phyloP scores from a whole-genome alignment of 2,113 vertebrate genomes.

The Bubalus kerabau region DNA sequence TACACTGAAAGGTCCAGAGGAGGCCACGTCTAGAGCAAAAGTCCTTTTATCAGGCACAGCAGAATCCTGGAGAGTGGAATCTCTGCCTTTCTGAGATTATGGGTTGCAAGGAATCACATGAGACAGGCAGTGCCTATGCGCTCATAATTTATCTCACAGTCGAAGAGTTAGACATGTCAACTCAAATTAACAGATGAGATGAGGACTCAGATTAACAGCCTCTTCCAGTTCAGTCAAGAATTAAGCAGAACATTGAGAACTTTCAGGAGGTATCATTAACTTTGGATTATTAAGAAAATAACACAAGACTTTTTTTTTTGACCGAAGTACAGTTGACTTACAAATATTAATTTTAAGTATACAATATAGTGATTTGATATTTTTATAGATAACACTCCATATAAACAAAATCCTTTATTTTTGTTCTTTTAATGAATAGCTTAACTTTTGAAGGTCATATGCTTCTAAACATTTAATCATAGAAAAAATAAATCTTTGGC shows the following conservation, averaged over 20 bases:
- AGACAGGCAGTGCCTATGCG: background rate
- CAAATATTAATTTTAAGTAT: background rate
- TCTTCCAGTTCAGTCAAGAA: background rate
- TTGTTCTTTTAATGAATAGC: background rate
- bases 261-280: background rate
- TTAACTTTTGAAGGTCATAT: background rate
- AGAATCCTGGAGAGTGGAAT: background rate
- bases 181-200: background rate
- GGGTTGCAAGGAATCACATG: background rate
- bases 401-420: background rate
- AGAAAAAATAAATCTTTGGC: background rate
- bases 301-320: background rate
- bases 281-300: background rate
- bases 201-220: background rate
- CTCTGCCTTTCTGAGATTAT: background rate
- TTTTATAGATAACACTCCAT: background rate
- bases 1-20: background rate
- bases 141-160: background rate
- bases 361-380: background rate
- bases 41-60: background rate
- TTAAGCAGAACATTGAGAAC: background rate
- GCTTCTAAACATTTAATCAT: background rate
- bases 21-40: background rate
- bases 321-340: background rate
- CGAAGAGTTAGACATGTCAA: background rate